phyloP scores from a whole-genome alignment of 1,140 invertebrate genomes.

The Riptortus pedestris region DNA sequence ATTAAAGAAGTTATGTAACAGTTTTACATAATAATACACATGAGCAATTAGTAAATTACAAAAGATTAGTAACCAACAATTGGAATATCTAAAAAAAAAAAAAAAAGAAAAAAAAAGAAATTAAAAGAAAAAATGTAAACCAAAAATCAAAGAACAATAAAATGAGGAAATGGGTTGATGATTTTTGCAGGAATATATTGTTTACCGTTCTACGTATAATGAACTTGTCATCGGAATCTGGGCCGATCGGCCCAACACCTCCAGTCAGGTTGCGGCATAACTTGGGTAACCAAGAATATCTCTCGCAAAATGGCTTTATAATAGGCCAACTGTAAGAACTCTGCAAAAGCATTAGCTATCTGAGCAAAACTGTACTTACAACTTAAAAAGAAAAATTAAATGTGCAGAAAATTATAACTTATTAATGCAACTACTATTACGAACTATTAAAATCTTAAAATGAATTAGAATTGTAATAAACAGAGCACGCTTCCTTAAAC shows the following conservation, averaged over 20 bases:
- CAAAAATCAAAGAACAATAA: not conserved
- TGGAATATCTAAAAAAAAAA: not conserved
- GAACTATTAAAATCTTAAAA: not conserved
- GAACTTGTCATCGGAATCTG: conserved; percentile 17
- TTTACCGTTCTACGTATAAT: conserved; percentile 25
- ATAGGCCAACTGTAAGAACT: conserved; percentile 26
- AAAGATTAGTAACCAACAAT: not conserved
- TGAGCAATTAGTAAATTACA: too few relatives aligned
- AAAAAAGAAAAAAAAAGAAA: conserved; percentile 10
- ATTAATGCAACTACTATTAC: too few relatives aligned
- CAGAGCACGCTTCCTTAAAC: not conserved
- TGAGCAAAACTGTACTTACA: too few relatives aligned
- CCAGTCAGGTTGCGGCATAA: conserved; percentile 16
- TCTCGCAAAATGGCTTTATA: conserved; percentile 6
- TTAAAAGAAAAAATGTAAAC: too few relatives aligned
- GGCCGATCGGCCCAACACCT: not conserved
- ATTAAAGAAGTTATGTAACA: too few relatives aligned
- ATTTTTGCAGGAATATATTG: not conserved
- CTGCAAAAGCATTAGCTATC: conserved; percentile 22
- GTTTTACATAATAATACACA: too few relatives aligned
- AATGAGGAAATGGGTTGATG: not conserved
- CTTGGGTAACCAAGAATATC: conserved; percentile 21
- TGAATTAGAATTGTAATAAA: not conserved
- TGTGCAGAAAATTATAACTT: too few relatives aligned
- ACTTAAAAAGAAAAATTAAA: too few relatives aligned